These are phyloP conservation scores for Danaus chrysippus DNA, from an alignment of 2,888 invertebrate genomes.

Conservation along the genomic window DNA sequence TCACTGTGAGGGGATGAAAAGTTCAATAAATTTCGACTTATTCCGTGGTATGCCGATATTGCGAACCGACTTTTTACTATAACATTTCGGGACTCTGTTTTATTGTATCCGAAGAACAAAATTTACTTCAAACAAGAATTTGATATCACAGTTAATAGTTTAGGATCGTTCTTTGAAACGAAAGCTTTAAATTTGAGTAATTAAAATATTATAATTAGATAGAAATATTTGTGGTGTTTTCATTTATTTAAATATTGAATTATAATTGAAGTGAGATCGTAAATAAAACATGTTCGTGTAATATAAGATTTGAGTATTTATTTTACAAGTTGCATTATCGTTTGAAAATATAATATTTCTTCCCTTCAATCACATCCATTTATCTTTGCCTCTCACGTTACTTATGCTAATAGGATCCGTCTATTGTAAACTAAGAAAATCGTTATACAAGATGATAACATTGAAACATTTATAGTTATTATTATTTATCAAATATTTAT, in stretches of 20 bases:
- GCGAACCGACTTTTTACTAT: conserved; percentile 16
- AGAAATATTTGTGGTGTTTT: no score
- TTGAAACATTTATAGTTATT: no score
- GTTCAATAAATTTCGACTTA: conserved; percentile 37
- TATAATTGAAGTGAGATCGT: no score
- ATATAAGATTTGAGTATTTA: neutral
- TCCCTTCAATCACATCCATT: conserved; percentile 2
- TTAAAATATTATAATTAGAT: no score
- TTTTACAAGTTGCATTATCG: neutral
- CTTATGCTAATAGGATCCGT: conserved; percentile 7
- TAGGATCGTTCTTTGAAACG: conserved; percentile 1
- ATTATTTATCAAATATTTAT: no score
- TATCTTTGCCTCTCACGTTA: conserved; percentile 13
- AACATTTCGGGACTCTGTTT: conserved; percentile 28
- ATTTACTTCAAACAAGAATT: conserved; percentile 10
- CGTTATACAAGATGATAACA: neutral
- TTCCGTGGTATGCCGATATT: conserved; percentile 34
- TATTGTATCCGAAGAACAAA: conserved; percentile 20
- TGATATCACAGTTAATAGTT: neutral
- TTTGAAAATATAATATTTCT: neutral
- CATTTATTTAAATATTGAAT: no score
- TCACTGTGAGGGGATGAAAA: conserved; percentile 23
- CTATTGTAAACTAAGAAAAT: neutral
- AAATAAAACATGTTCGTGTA: neutral
- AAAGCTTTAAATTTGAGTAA: no score